A percentile compares a stretch with the other conserved stretches of the same genome.
Conservation (phyloP, 2,797 vertebrate genomes). For the Psittacula derbiana region DNA sequence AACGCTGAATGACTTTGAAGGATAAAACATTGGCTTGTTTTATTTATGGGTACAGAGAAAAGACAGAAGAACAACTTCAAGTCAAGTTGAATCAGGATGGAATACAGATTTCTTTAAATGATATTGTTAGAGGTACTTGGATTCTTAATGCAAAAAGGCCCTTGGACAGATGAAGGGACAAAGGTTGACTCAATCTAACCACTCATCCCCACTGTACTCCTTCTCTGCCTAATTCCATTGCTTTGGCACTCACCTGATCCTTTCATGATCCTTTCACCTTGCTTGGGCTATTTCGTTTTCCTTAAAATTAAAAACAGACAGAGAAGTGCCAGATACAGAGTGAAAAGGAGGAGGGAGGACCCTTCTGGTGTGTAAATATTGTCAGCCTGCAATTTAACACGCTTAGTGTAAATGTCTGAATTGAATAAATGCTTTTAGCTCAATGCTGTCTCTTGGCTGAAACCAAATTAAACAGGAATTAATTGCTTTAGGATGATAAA, state of each 20-base stretch:
- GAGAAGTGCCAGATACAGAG: background rate
- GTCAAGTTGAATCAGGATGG: background rate
- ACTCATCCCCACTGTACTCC: background rate
- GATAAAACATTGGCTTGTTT: background rate
- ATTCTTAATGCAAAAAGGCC: background rate
- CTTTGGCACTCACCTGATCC: background rate
- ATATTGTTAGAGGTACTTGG: background rate
- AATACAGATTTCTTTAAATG: background rate
- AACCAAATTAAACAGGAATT: background rate
- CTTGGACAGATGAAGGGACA: background rate
- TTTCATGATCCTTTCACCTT: background rate
- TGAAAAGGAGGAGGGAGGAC: background rate
- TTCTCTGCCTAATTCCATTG: background rate
- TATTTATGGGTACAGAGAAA: background rate
- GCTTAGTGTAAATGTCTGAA: background rate
- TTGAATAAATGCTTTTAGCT: background rate
- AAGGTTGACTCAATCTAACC: background rate
- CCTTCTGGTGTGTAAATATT: background rate
- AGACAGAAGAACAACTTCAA: background rate
- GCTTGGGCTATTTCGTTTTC: background rate
- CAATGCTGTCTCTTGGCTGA: background rate
- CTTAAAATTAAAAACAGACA: background rate
- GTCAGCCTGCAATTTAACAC: background rate
- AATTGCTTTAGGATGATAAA: background rate
- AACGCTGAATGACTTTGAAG: background rate